Evolutionary conservation across 1,140 invertebrate genomes (phyloP), one percentile per base, ranked within the genome.

Genomic region (Maconellicoccus hirsutus): DNA sequence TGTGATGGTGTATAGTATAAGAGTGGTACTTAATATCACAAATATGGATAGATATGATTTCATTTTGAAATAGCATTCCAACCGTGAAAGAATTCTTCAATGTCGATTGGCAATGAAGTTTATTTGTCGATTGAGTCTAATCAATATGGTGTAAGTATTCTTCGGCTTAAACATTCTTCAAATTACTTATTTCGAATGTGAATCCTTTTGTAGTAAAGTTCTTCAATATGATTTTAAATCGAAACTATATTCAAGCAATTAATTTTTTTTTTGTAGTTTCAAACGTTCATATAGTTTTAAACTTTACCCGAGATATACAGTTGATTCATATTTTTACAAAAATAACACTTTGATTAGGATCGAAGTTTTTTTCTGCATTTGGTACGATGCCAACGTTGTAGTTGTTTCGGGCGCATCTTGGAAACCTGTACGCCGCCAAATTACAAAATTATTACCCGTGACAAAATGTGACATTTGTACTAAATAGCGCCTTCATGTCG

Each of bases 391-490:
- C 61, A 66, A 25, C 21, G 22, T 26, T 59, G 16, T 59, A n/a
- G 52, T 7, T 7, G 16, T 59, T 66, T 66, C 25, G 22, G 61
- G 22, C 61, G 19, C 42, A 19, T 52, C 42, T 52, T 52, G 42
- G 6, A 52, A 66, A 66, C 61, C 61, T 26, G 61, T 25, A 66
- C 25, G 10, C 19, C 61, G 61, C 61, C 61, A 66, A 66, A 66
- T 66, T 66, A 66, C 61, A 26, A 66, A 66, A 66, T 66, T 66
- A 66, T 66, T 66, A 66, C 16, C 61, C 61, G 61, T 66, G 61
- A 66, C 61, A 66, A 66, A 66, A 66, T 66, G 19, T 66, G 61
- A 66, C 61, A 66, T 66, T 66, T 66, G 61, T 66, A 66, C 61
- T 66, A 66, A 66, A 52, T 52, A 52, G 42, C 42, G 42, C 42